Base-by-base conservation (phyloP, 2,888 invertebrate species). In the Panzeria rudis region DNA sequence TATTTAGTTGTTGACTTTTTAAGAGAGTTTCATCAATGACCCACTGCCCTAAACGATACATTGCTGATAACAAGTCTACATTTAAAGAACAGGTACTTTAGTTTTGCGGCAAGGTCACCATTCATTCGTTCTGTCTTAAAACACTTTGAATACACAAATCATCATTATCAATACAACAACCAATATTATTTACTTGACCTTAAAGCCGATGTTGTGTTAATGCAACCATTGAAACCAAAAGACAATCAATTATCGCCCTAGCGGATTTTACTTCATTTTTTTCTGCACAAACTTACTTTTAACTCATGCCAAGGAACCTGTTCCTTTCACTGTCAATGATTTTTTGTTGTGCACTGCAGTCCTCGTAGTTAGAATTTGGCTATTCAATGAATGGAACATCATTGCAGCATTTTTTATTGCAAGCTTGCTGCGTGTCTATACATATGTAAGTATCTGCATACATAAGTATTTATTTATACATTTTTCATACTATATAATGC, bases 241-340 rank as follows among this genome's bases (percentile, higher is more conserved):
- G 8, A 35, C 7, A n/a, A 32, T 64, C n/a, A 32, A 59, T 68
- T 62, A 17, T 56, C 38, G 69, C 11, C 17, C 56, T 59, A 44
- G 23, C 41, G 66, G 47, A 72, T 62, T 72, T 61, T 79, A 52
- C 73, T 68, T 80, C 6, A 62, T 29, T 29, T 6, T 4, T 69
- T 17, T 32, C 41, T 73, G 62, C 66, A 32, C 47, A 50, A 8
- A 59, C 20, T 35, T 0, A 32, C 38, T 71, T 32, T 50, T 66
- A 47, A 15, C 2, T 2, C 13, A 52, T 32, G 41, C 17, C 50
- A 59, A 52, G 50, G 72, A 86, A 86, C 86, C 86, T 72, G 86
- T 82, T 86, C 79, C 83, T 82, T 76, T 83, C 83, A 83, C 84
- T 77, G 75, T 66, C 76, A 83, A 83, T 75, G 78, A 38, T 66